Base-by-base conservation (phyloP, 1,140 invertebrate genomes). In the Drosophila repleta region DNA sequence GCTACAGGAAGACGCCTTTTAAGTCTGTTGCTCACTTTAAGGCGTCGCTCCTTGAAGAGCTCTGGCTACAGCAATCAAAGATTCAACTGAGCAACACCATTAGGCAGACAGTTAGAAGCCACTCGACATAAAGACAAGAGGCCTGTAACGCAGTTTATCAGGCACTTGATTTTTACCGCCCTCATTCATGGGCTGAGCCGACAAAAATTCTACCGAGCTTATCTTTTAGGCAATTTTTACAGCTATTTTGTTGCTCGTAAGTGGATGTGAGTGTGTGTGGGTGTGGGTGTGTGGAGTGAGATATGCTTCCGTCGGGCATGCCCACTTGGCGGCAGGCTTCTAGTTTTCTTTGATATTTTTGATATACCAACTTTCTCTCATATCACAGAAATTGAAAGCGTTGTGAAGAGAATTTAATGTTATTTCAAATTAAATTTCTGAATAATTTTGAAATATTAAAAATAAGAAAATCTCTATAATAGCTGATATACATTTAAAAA, bases 41-140 rank as follows among this genome's bases (percentile, higher is more conserved):
- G 78, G 52, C 57, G 57, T 35, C 26, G 39, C 51, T 56, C 13
- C 37, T 46, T 35, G 57, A 41, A 41, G 43, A 15, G 24, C 32
- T 13, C 45, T 18, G 46, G 53, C 41, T 51, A 46, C 57, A 32
- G 21, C 45, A 58, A 76, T 57, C 52, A 60, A 69, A 68, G 64
- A 69, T 68, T 63, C 52, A 60, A 52, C 57, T 68, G 67, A 73
- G 57, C 63, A 76, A 26, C 60, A 20, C 51, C 79, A 83, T 83
- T 84, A 84, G 60, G 45, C 37, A 66, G 57, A 45, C 69, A 73
- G 73, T 83, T 74, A 69, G 57, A 49, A 64, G 67, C 60, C 52
- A 70, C 61, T 70, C 60, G 21, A 55, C 49, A 53, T 18, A 20
- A 6, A 64, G 29, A 21, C 8, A 58, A 45, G 53, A 35, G 46